Evolutionary conservation across 2,888 invertebrate genomes (phyloP).

Genomic region (Allacma fusca): DNA sequence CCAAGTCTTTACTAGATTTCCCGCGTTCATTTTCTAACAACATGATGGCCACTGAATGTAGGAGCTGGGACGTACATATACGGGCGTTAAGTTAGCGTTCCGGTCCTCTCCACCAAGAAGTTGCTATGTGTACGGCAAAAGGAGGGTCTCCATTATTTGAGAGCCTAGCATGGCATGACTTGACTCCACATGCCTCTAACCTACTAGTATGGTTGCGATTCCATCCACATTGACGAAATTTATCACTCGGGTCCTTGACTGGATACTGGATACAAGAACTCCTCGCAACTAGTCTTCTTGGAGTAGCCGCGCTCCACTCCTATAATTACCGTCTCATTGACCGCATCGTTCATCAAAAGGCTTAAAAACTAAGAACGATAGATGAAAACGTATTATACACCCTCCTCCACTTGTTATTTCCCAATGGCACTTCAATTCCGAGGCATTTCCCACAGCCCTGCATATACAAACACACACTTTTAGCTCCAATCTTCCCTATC

Average conservation of each 20-base stretch:
- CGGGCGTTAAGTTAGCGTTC: slow-evolving; percentile 13
- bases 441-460: no score
- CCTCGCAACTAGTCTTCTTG: slow-evolving; percentile 22
- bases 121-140: background rate
- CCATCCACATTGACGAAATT: slow-evolving; percentile 49
- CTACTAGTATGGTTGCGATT: slow-evolving; percentile 40
- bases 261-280: slow-evolving; percentile 2
- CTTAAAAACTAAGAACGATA: slow-evolving; percentile 38
- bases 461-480: no score
- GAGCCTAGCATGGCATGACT: background rate
- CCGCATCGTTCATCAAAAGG: slow-evolving; percentile 49
- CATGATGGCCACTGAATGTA: slow-evolving; percentile 22
- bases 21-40: slow-evolving; percentile 29
- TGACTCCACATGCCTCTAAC: background rate
- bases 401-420: slow-evolving; percentile 25
- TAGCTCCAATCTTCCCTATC: background rate
- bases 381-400: slow-evolving; percentile 14
- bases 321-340: slow-evolving; percentile 50
- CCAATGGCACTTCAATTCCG: background rate
- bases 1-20: slow-evolving; percentile 14
- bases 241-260: slow-evolving; percentile 46
- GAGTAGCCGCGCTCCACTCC: slow-evolving; percentile 37
- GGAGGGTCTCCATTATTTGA: slow-evolving; percentile 7
- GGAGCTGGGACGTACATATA: background rate
- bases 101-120: background rate